These are phyloP conservation scores for Drosophila equinoxialis DNA, from an alignment of 1,140 invertebrate genomes.

Conservation along the genomic window DNA sequence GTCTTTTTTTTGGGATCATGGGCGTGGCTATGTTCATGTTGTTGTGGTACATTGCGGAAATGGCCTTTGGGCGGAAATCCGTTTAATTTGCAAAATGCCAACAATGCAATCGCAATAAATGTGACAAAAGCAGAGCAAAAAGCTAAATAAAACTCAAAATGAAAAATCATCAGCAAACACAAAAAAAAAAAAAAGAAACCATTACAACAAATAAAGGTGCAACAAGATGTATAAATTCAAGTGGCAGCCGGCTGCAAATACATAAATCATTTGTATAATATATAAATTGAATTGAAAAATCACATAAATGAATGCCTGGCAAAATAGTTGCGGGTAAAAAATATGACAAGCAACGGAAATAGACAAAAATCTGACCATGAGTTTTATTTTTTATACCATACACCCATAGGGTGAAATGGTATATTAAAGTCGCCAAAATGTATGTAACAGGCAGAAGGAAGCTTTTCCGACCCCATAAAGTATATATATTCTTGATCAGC, in stretches of 20 bases:
- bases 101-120: constrained; percentile 74
- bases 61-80: constrained; percentile 75
- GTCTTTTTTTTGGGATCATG: constrained; percentile 23
- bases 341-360: constrained; percentile 9
- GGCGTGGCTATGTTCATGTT: constrained; percentile 1
- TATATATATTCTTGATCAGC: no score
- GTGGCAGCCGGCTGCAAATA: constrained; percentile 14
- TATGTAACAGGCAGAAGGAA: no score
- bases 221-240: constrained; percentile 18
- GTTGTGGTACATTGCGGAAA: constrained; percentile 45
- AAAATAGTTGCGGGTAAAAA: constrained; percentile 25
- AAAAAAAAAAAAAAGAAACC: constrained; percentile 5
- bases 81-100: constrained; percentile 78
- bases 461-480: no score
- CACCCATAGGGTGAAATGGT: no score
- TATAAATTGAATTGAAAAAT: constrained; percentile 26
- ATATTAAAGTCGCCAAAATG: no score
- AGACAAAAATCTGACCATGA: background rate
- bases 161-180: constrained; percentile 9
- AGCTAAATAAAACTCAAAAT: constrained; percentile 14
- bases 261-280: constrained; percentile 27
- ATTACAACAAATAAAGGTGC: constrained; percentile 1
- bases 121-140: constrained; percentile 65
- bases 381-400: background rate
- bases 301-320: constrained; percentile 35